Evolutionary conservation across 2,888 invertebrate species (phyloP), one percentile per base, ranked within the genome.

Genomic region (Spatulosminthurus flaviceps): DNA sequence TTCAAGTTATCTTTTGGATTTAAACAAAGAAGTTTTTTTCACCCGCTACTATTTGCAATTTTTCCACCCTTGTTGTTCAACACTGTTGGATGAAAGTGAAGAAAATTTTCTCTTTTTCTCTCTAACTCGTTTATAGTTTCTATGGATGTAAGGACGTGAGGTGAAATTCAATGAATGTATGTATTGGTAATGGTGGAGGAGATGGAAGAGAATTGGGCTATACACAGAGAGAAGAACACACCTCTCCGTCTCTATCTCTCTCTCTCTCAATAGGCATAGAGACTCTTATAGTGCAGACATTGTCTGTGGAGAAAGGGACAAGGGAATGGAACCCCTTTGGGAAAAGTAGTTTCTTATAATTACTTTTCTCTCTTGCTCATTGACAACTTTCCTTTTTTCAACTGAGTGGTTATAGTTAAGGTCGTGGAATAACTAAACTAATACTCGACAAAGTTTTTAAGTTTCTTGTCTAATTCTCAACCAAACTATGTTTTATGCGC

Each of bases 391-490:
- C 51, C 51, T 51, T 51, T 51, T 51, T 51, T 51, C 51, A 5
- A 51, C 9, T 51, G 51, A 51, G 51, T 51, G 51, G 51, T 51
- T 51, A n/a, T n/a, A n/a, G n/a, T 19, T 11, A 51, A n/a, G 19
- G 51, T 51, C 16, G 16, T 19, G 16, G n/a, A 51, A 51, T 51
- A 51, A 51, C 51, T 11, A 51, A 51, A 51, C 51, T 34, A 7
- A 34, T 4, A 9, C 34, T 51, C 16, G 51, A 51, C 51, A 51
- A 51, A 51, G 51, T 51, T 51, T 51, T n/a, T 51, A 51, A 51
- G 51, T 51, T 51, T 51, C 51, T 51, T 51, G 51, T 51, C 51
- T 51, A 51, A 51, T 51, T 51, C 51, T 51, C n/a, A 51, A 51
- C 51, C 5, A 51, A 51, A 51, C 16, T 51, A 51, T 51, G 51